A percentile compares a stretch with the other conserved stretches of the same genome.
Conservation (phyloP, 2,797 vertebrate species). For the Babyrousa celebensis region DNA sequence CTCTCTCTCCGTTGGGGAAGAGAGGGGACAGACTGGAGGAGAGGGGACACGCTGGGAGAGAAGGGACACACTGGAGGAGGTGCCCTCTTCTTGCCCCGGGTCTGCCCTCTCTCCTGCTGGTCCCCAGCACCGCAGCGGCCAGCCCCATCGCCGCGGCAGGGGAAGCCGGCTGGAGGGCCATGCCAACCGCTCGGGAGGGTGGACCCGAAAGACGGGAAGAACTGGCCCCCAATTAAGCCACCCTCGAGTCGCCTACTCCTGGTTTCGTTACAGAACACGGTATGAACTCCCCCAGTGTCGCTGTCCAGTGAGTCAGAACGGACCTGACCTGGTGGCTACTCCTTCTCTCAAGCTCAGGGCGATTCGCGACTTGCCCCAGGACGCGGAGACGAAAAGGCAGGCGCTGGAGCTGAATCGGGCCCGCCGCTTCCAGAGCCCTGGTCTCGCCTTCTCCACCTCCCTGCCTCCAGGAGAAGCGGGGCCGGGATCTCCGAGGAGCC, state of each 20-base stretch:
- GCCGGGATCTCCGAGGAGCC: not conserved
- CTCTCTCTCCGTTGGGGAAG: not conserved
- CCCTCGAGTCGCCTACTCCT: not conserved
- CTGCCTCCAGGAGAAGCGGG: not conserved
- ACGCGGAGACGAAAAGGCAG: not conserved
- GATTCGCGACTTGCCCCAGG: slow-evolving; percentile 7
- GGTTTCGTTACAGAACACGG: not conserved
- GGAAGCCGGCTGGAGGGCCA: not conserved
- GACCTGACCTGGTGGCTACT: not conserved
- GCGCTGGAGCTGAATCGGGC: not conserved
- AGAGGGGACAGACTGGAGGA: no score
- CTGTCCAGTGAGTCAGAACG: not conserved
- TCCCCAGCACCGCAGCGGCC: not conserved
- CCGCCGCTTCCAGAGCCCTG: not conserved
- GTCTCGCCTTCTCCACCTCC: not conserved
- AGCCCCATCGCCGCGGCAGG: not conserved
- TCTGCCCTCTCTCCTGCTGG: not conserved
- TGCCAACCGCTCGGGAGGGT: not conserved
- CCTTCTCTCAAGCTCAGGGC: not conserved
- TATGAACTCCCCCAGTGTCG: not conserved
- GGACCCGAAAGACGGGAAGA: not conserved
- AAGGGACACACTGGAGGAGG: not conserved
- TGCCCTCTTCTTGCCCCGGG: not conserved
- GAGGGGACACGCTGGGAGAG: no score
- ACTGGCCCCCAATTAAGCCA: not conserved